These are phyloP conservation scores for Diadophis punctatus DNA, from an alignment of 2,113 vertebrate genomes.

Conservation along the genomic window DNA sequence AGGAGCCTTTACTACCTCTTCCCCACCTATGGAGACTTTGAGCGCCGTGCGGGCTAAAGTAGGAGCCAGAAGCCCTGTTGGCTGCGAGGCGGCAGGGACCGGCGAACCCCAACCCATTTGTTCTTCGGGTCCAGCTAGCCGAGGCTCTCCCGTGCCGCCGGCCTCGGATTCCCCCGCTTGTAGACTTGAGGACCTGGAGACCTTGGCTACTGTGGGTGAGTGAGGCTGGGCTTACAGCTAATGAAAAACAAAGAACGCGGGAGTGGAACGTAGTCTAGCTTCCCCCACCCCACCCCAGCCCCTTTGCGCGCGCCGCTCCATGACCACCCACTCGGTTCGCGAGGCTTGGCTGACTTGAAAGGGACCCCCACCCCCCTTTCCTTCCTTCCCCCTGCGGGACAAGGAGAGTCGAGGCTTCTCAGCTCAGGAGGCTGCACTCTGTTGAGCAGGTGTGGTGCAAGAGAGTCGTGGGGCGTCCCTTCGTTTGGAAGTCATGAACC, in stretches of 20 bases:
- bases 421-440: not conserved
- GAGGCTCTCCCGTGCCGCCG: conserved; percentile 34
- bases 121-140: conserved; percentile 3
- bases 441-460: not conserved
- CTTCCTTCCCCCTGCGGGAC: not conserved
- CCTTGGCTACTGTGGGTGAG: conserved; percentile 87
- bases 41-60: conserved; percentile 60
- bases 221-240: conserved; percentile 10
- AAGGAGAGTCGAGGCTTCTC: too few relatives aligned
- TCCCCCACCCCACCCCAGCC: too few relatives aligned
- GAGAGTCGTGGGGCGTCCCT: not conserved
- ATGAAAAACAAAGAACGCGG: not conserved
- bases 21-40: conserved; percentile 56
- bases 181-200: conserved; percentile 81
- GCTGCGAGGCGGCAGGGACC: conserved; percentile 40
- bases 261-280: too few relatives aligned
- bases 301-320: not conserved
- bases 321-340: not conserved
- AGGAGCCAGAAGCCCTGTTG: conserved; percentile 58
- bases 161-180: conserved; percentile 56
- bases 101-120: conserved; percentile 31
- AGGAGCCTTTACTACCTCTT: conserved; percentile 1
- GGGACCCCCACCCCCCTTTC: not conserved
- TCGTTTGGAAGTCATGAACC: not conserved
- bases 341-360: not conserved